phyloP scores from a whole-genome alignment of 2,888 invertebrate genomes.

The Troides oblongomaculatus region DNA sequence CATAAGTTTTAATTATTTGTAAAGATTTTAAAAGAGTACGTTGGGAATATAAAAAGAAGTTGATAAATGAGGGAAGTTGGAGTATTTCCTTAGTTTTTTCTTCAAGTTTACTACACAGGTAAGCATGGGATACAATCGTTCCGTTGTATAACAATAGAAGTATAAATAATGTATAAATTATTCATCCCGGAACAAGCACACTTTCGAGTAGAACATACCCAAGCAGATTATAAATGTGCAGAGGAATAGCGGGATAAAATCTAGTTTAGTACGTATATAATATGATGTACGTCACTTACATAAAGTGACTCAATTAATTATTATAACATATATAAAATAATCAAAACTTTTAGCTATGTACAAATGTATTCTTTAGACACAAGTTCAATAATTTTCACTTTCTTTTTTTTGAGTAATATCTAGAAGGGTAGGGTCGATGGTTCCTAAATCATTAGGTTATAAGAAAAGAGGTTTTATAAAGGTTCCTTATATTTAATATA shows the following conservation, averaged over 20 bases:
- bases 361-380: too few relatives aligned
- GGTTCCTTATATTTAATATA: too few relatives aligned
- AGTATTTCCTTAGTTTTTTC: constrained; percentile 4
- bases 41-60: neutral
- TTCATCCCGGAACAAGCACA: constrained; percentile 17
- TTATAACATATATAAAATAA: neutral
- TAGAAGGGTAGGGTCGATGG: too few relatives aligned
- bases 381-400: too few relatives aligned
- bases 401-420: too few relatives aligned
- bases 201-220: constrained; percentile 6
- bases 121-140: constrained; percentile 2
- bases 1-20: too few relatives aligned
- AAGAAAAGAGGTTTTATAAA: too few relatives aligned
- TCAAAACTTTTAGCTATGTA: neutral
- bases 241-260: constrained; percentile 6
- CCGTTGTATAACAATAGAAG: constrained; percentile 18
- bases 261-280: neutral
- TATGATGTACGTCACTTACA: neutral
- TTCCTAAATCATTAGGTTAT: too few relatives aligned
- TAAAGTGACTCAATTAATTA: neutral
- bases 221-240: constrained; percentile 1
- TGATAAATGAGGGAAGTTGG: constrained; percentile 2
- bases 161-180: constrained; percentile 25
- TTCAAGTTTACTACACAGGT: neutral
- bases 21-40: neutral